Evolutionary conservation across 2,888 invertebrate genomes (phyloP).

Genomic region (Leptinotarsa haldemani): DNA sequence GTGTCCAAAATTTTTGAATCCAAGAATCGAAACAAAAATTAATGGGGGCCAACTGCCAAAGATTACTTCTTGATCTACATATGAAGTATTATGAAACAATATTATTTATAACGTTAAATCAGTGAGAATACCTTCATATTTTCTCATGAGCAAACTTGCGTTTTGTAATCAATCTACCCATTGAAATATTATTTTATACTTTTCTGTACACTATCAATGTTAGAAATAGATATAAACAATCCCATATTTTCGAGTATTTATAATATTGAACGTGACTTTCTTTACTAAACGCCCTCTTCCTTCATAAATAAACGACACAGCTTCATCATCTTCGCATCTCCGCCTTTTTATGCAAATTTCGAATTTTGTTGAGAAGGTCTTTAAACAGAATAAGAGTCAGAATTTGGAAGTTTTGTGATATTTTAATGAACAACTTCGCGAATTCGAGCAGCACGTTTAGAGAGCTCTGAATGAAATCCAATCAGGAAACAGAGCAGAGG

Average conservation of each 20-base stretch:
- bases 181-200: no score
- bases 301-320: background rate
- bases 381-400: slow-evolving; percentile 6
- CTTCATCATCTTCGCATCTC: background rate
- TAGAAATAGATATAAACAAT: no score
- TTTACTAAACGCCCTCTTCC: background rate
- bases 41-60: no score
- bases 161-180: background rate
- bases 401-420: slow-evolving; percentile 38
- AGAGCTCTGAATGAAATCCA: slow-evolving; percentile 35
- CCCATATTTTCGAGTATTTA: background rate
- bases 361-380: slow-evolving; percentile 29
- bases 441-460: slow-evolving; percentile 31
- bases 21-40: no score
- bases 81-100: no score
- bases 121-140: no score
- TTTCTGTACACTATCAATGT: no score
- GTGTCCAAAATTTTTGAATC: no score
- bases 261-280: background rate
- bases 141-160: no score
- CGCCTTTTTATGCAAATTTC: slow-evolving; percentile 30
- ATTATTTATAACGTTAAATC: no score
- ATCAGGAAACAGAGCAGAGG: slow-evolving; percentile 29
- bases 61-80: no score
- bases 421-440: slow-evolving; percentile 43